Evolutionary conservation across 2,113 vertebrate species (phyloP), one percentile per base, ranked within the genome.

Genomic region (Mola mola): DNA sequence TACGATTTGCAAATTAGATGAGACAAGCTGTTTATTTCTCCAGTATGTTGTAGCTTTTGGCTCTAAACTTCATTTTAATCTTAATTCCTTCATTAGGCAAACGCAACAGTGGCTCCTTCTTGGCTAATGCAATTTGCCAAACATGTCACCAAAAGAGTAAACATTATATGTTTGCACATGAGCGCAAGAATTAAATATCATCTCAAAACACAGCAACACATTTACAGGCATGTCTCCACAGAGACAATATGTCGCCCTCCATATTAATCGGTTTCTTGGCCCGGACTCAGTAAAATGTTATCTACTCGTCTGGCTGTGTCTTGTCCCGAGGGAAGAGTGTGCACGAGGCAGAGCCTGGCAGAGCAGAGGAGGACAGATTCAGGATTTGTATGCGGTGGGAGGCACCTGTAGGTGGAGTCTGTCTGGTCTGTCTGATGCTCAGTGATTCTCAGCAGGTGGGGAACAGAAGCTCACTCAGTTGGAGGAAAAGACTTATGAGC

Each of bases 401-500:
- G 78, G 71, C 59, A 76, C 68, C 78, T 82, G 79, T 60, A 81
- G 72, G 60, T 81, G 60, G 57, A 56, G 36, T 47, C 31, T 75
- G 79, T 81, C 82, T 85, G 82, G 66, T 73, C 76, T 79, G 74
- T 48, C 73, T 82, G 78, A 78, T 64, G 71, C 75, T 85, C 62
- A 67, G 73, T 57, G 78, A 73, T 71, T 82, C 75, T 85, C 74
- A 3, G 64, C 24, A 34, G 82, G 84, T 15, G 52, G 21, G 47
- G 38, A 72, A 72, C 66, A 75, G 58, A 44, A 63, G 52, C 76
- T 57, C 20, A 24, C 68, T 69, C 76, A 48, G 80, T 68, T 46
- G 46, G 66, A 72, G 81, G 75, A 81, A 85, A 81, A 80, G 59
- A 85, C 70, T 82, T 81, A 82, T 78, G 78, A 78, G 70, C 47